Percentiles rank a stretch among this genome's conserved stretches.
These are phyloP conservation scores for Pterocles gutturalis DNA, from an alignment of 2,113 vertebrate species.

Conservation along the genomic window DNA sequence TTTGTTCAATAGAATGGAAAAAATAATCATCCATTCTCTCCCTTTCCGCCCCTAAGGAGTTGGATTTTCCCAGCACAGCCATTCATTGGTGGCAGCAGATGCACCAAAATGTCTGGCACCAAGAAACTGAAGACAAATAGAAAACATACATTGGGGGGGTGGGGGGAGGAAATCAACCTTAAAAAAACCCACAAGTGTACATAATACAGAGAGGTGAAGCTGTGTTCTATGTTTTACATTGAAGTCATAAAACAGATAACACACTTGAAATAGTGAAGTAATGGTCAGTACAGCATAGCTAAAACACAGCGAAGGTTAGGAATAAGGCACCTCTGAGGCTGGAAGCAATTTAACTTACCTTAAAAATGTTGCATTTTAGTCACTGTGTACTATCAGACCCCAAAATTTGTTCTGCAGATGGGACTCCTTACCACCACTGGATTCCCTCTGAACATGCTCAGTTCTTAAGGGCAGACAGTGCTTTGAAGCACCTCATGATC, in stretches of 20 bases:
- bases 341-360: background rate
- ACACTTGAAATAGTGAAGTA: background rate
- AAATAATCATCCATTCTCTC: constrained; percentile 49
- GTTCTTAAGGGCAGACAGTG: background rate
- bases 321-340: background rate
- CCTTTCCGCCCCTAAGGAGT: background rate
- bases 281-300: background rate
- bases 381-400: too few species aligned
- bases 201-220: background rate
- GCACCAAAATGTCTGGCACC: constrained; percentile 16
- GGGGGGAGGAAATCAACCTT: too few species aligned
- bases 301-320: background rate
- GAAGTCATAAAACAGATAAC: background rate
- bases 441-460: fast-evolving
- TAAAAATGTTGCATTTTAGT: background rate
- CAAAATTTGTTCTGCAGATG: background rate
- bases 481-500: background rate
- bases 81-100: constrained; percentile 34
- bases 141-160: background rate
- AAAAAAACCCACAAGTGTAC: fast-evolving
- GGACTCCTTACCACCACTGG: background rate
- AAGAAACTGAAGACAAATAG: background rate
- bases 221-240: background rate
- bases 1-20: constrained; percentile 65
- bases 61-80: constrained; percentile 47